Evolutionary conservation across 2,797 vertebrate genomes (phyloP), one percentile per base, ranked within the genome.

Genomic region (Trachurus trachurus): DNA sequence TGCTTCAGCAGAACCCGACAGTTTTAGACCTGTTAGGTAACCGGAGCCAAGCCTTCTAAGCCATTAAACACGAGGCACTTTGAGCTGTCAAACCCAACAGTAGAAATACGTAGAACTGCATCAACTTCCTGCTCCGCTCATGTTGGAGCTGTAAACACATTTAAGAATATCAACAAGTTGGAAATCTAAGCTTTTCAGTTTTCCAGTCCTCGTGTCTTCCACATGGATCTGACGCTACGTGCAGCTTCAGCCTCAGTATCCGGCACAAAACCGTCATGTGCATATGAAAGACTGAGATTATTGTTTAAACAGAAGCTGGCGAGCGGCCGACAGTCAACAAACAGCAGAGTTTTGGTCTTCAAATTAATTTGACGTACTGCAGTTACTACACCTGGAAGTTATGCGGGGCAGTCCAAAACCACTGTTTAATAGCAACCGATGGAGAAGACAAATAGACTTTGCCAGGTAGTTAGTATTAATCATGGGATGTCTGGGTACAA

Each of bases 401-500:
- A 26, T 9, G 13, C 44, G 26, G n/a, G 21, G 26, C 13, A 6
- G 49, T 11, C 40, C 21, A 15, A 15, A 19, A 26, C 16, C 26
- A 26, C 39, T 19, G 19, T 67, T 52, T 8, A 37, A 71, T n/a
- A 15, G 4, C 52, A 44, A 42, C 54, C 7, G 5, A 1, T 16
- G 37, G 6, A 21, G 11, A 69, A 54, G 10, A 62, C 49, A 70
- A 56, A 62, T 4, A 34, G 31, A 9, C 39, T 21, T 39, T 21
- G 52, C 49, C 49, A 75, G 56, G 40, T 1, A 6, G 40, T 62
- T 19, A 7, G 17, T 29, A 45, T 68, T 57, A 57, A 58, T 57
- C 19, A 69, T 15, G 50, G 50, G 26, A 29, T 59, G 40, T 74
- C 42, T 58, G 31, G 47, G 52, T 45, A 49, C 52, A 68, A 57